A percentile compares a stretch with the other conserved stretches of the same genome.
Evolutionary conservation across 2,888 invertebrate species (phyloP).

Genomic region (Tenthredo livida): DNA sequence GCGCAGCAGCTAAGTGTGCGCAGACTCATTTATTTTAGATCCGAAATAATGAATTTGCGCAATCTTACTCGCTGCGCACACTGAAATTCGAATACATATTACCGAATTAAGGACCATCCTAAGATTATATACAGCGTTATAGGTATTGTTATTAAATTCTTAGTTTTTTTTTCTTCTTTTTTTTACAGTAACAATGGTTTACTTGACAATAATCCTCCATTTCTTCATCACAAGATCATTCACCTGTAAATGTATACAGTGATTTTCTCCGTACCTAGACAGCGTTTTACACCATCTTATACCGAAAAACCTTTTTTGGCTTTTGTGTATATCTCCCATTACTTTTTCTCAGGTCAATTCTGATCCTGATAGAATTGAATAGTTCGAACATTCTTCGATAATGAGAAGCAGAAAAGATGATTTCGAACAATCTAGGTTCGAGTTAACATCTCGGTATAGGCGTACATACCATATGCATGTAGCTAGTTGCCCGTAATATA

Average conservation of each 20-base stretch:
- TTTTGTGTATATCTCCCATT: not conserved
- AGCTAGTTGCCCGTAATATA: slow-evolving; percentile 25
- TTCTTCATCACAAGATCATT: not conserved
- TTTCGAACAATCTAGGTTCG: not conserved
- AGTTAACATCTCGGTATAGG: not conserved
- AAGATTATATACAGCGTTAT: not conserved
- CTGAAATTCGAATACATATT: too few species aligned
- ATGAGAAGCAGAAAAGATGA: not conserved
- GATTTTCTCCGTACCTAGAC: too few species aligned
- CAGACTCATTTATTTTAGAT: too few species aligned
- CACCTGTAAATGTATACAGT: not conserved
- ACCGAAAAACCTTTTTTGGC: not conserved
- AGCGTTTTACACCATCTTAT: too few species aligned
- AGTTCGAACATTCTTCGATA: slow-evolving; percentile 45
- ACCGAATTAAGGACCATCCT: too few species aligned
- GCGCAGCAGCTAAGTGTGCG: too few species aligned
- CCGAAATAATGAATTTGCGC: too few species aligned
- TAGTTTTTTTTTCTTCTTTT: not conserved
- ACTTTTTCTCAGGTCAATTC: not conserved
- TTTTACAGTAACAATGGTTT: not conserved
- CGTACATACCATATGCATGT: not conserved
- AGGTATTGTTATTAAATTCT: not conserved
- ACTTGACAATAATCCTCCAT: not conserved
- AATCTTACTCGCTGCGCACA: too few species aligned
- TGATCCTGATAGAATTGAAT: not conserved